phyloP scores from a whole-genome alignment of 2,888 invertebrate genomes.

The Dorcus parallelipipedus region DNA sequence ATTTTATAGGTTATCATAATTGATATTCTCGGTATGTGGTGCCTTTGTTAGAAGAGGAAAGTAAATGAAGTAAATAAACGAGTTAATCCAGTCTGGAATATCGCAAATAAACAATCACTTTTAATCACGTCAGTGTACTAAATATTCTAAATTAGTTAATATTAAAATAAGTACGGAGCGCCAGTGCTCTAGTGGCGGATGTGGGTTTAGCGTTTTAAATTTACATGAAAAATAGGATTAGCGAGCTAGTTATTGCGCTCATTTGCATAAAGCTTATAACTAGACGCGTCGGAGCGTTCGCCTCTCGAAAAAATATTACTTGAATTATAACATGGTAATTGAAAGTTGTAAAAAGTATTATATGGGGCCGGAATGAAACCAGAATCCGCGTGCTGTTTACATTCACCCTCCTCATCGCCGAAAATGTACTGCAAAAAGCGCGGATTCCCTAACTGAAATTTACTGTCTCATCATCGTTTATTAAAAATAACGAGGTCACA shows the following conservation, averaged over 20 bases:
- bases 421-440: no score
- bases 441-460: no score
- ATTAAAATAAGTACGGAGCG: not conserved
- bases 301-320: not conserved
- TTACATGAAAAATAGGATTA: slow-evolving; percentile 20
- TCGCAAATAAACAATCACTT: not conserved
- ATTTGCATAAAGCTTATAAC: slow-evolving; percentile 21
- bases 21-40: no score
- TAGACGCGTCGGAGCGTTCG: slow-evolving; percentile 7
- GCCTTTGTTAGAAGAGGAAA: no score
- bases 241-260: slow-evolving; percentile 18
- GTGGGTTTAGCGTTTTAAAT: slow-evolving; percentile 4
- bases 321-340: not conserved
- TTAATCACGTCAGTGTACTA: not conserved
- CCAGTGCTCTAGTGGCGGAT: not conserved
- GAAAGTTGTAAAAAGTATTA: not conserved
- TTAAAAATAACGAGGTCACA: no score
- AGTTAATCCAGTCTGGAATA: no score
- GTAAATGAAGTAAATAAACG: no score
- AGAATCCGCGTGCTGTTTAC: not conserved
- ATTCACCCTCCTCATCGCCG: no score
- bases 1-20: no score
- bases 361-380: not conserved
- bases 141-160: not conserved
- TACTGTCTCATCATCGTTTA: no score